Evolutionary conservation across 2,888 invertebrate species (phyloP), one percentile per base, ranked within the genome.

Genomic region (Sycophila texana): DNA sequence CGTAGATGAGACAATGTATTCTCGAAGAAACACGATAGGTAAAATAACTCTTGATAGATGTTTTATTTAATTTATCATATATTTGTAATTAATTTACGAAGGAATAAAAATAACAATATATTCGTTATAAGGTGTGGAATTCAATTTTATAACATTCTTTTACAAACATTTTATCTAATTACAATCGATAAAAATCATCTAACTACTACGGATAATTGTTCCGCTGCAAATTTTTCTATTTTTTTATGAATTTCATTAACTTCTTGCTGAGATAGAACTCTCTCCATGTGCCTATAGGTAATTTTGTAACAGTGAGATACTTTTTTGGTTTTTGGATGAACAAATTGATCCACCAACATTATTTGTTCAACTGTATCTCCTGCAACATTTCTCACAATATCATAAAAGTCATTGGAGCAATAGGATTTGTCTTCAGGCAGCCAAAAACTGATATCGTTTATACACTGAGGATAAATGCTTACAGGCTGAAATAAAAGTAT

Each of bases 401-500:
- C 99, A 90, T 97, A 98, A 88, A 98, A 97, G 91, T 98, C 97
- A 90, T 96, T 96, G 70, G 92, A 91, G n/a, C 92, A 93, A 89
- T 94, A 97, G n/a, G 92, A 89, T 5, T 92, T 92, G 76, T 93
- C 91, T 2, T 93, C 87, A 0, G 98, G 97, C 70, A 99, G 90
- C 98, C 99, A 99, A 91, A 99, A 99, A 66, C 99, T 98, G 47
- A 99, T 93, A 90, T 99, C 99, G 91, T 96, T 97, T 12, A 88
- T 92, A 88, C 98, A 98, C 85, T 95, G 96, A 0, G 98, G 98
- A 91, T 94, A 97, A 20, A 93, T 90, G 82, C 98, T 98, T 4
- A 99, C 92, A 0, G 96, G 92, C 93, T 94, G 89, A 74, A 81
- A 81, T 63, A 71, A 75, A 70, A 76, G 74, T 71, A 49, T 68